A percentile compares a stretch with the other conserved stretches of the same genome.
phyloP scores from a whole-genome alignment of 2,797 vertebrate genomes.

The Oophaga sylvatica region DNA sequence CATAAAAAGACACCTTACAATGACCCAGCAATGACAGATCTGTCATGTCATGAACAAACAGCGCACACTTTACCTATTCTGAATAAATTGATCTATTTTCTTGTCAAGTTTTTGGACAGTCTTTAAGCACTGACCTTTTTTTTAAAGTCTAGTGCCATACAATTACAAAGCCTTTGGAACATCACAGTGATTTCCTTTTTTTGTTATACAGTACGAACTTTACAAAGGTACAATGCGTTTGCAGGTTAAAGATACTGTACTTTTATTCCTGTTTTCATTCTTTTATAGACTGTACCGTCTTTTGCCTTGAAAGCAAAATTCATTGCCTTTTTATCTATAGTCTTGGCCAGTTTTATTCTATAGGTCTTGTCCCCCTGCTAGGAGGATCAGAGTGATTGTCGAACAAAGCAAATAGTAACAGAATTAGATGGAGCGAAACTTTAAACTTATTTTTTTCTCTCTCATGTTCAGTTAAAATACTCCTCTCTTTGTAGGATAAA shows the following conservation, averaged over 20 bases:
- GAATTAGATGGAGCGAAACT: constrained; percentile 73
- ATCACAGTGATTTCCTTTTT: constrained; percentile 67
- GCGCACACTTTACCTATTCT: constrained; percentile 76
- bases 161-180: constrained; percentile 74
- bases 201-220: constrained; percentile 67
- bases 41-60: constrained; percentile 63
- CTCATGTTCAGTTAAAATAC: constrained; percentile 62
- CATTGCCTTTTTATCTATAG: constrained; percentile 78
- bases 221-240: constrained; percentile 78
- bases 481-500: constrained; percentile 66
- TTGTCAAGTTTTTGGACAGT: constrained; percentile 69
- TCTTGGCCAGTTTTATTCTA: constrained; percentile 78
- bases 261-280: constrained; percentile 76
- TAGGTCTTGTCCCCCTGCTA: constrained; percentile 76
- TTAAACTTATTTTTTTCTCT: constrained; percentile 63
- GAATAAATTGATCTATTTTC: constrained; percentile 80
- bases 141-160: constrained; percentile 69
- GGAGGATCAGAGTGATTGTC: constrained; percentile 78
- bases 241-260: constrained; percentile 75
- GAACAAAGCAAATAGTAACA: constrained; percentile 80
- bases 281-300: constrained; percentile 75
- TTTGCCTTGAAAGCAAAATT: constrained; percentile 77
- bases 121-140: constrained; percentile 69
- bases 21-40: constrained; percentile 68
- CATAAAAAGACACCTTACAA: constrained; percentile 62